Base-by-base conservation (phyloP, 53 echinoderm and acorn worm species). In the Echinometra lucunter region DNA sequence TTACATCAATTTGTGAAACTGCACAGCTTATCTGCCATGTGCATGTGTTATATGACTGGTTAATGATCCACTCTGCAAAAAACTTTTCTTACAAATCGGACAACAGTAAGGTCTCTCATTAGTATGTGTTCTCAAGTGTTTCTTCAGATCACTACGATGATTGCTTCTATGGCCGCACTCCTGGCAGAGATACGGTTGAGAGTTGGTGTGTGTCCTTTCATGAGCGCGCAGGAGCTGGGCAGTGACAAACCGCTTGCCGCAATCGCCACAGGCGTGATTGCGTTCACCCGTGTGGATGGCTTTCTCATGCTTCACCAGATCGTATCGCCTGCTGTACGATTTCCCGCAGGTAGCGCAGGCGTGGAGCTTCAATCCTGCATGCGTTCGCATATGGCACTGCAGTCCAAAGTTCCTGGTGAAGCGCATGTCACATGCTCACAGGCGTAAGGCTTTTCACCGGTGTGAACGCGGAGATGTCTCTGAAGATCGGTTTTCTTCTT, bases 151-250 rank as follows among this genome's bases (percentile, higher is more conserved):
- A 47, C 92, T 92, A 1, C 49, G 45, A 70, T 92, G 92, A 9
- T 92, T 92, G 15, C 70, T 70, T 13, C 32, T 44, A 17, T 89
- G 95, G 25, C 92, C 95, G 45, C 95, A 95, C 27, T 45, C 60
- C 74, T 55, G 67, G 74, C 95, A 92, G 3, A 92, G 83, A 70
- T 85, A 95, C 10, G 95, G 95, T 88, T 95, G 89, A 8, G 92
- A 90, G 60, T 90, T 89, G 25, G 92, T 92, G 57, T 95, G 95
- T 17, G 74, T 45, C 49, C 92, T 49, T 56, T 95, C 92, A 35
- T 95, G 95, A 21, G 42, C 85, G 16, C 85, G 66, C 37, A 82
- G 66, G 38, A 75, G 66, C 15, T 69, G 69, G 18, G 83, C 92
- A 4, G 82, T 95, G 60, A 92, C 92, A 37, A 95, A 95, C 49